phyloP scores from a whole-genome alignment of 1,140 invertebrate genomes.

The Oncopeltus fasciatus region DNA sequence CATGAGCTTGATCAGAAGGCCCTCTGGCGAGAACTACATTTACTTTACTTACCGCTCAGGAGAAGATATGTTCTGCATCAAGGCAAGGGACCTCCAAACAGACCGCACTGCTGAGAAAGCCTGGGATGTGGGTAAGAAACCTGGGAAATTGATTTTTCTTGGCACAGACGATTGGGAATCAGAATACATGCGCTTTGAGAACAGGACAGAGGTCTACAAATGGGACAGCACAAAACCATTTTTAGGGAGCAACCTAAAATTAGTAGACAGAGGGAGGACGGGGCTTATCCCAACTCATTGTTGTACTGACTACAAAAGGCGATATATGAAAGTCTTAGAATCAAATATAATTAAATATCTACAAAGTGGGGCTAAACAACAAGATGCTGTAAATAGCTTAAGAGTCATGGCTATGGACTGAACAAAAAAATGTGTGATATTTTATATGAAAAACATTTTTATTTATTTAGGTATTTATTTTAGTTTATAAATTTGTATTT shows the following conservation, averaged over 20 bases:
- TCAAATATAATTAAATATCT: conserved; percentile 8
- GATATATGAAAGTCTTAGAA: conserved; percentile 6
- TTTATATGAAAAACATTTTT: no score
- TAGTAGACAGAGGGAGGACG: conserved; percentile 5
- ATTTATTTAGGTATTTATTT: no score
- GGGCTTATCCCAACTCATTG: conserved; percentile 9
- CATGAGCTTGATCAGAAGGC: not conserved
- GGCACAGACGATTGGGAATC: conserved; percentile 37
- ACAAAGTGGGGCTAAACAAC: not conserved
- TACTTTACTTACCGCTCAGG: not conserved
- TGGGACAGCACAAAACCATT: conserved; percentile 5
- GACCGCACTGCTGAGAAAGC: conserved; percentile 32
- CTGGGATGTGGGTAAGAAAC: conserved; percentile 39
- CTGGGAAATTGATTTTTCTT: conserved; percentile 38
- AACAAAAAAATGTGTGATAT: no score
- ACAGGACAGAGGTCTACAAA: conserved; percentile 12
- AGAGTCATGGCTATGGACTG: not conserved
- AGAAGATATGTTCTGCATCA: not conserved
- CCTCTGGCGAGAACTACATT: not conserved
- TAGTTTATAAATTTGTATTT: no score
- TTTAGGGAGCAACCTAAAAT: not conserved
- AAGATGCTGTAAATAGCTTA: not conserved
- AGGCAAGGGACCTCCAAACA: not conserved
- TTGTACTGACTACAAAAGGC: conserved; percentile 5
- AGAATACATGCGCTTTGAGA: conserved; percentile 5